These are phyloP conservation scores for Nannoperca australis DNA, from an alignment of 2,797 vertebrate species.

Conservation along the genomic window DNA sequence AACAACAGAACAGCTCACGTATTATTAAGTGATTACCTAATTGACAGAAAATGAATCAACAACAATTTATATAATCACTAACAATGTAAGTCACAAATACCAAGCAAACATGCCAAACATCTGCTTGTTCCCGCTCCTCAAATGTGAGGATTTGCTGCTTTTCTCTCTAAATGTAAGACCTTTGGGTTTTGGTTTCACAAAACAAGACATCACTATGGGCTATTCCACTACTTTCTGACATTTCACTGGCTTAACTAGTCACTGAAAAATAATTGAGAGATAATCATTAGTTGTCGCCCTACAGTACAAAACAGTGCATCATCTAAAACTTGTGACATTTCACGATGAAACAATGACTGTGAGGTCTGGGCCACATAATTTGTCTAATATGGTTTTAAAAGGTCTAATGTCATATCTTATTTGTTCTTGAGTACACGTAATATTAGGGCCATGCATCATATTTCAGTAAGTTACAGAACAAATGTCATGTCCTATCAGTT, in stretches of 20 bases:
- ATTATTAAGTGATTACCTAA: neutral
- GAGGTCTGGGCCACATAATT: neutral
- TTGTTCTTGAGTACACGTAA: neutral
- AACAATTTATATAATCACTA: neutral
- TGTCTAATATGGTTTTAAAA: neutral
- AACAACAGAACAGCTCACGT: neutral
- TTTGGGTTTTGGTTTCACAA: neutral
- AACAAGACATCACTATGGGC: neutral
- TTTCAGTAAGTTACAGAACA: constrained; percentile 25
- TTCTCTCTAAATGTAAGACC: neutral
- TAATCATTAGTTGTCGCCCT: neutral
- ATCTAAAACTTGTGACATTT: neutral
- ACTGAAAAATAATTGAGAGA: neutral
- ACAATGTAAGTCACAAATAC: neutral
- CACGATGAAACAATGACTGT: neutral
- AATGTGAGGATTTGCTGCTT: neutral
- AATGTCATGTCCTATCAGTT: constrained; percentile 11
- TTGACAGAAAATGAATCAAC: neutral
- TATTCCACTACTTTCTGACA: neutral
- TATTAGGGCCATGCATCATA: neutral
- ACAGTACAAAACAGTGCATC: constrained; percentile 1
- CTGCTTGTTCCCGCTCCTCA: no score
- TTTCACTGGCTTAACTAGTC: neutral
- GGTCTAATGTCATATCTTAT: neutral
- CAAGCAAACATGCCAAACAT: no score